Percentiles rank a stretch among this genome's conserved stretches.
phyloP scores from a whole-genome alignment of 1,140 invertebrate species.

The Lamellibrachia luymesi region DNA sequence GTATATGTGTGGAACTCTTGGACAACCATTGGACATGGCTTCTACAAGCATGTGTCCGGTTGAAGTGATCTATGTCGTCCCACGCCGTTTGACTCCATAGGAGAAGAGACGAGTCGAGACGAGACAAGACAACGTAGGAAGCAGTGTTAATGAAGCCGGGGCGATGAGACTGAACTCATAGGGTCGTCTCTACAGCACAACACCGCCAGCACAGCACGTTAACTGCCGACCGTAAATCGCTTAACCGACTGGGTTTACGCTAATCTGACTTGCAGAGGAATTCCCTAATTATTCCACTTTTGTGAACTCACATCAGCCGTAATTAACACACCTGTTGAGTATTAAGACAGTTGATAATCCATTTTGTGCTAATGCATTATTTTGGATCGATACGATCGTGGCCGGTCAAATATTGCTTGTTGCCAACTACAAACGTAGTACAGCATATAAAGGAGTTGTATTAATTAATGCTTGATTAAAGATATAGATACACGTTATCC shows the following conservation, averaged over 20 bases:
- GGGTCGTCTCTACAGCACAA: too few relatives aligned
- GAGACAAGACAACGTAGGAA: too few relatives aligned
- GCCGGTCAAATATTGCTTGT: neutral
- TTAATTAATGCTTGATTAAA: neutral
- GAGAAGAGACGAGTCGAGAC: too few relatives aligned
- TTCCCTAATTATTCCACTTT: neutral
- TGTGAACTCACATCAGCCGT: neutral
- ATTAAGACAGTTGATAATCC: neutral
- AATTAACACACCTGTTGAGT: neutral
- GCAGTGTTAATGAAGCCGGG: too few relatives aligned
- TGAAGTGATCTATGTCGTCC: too few relatives aligned
- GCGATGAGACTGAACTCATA: too few relatives aligned
- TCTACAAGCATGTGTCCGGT: too few relatives aligned
- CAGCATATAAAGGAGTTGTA: neutral
- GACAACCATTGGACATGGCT: too few relatives aligned
- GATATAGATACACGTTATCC: neutral
- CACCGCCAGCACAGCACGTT: too few relatives aligned
- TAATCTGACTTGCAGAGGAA: neutral
- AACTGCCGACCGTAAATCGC: too few relatives aligned
- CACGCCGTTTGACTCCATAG: too few relatives aligned
- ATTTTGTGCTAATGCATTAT: neutral
- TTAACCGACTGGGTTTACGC: neutral
- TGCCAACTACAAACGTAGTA: neutral
- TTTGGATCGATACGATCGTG: neutral
- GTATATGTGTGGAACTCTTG: too few relatives aligned